These are phyloP conservation scores for Rhodophaea formosa DNA, from an alignment of 2,888 invertebrate species.

Conservation along the genomic window DNA sequence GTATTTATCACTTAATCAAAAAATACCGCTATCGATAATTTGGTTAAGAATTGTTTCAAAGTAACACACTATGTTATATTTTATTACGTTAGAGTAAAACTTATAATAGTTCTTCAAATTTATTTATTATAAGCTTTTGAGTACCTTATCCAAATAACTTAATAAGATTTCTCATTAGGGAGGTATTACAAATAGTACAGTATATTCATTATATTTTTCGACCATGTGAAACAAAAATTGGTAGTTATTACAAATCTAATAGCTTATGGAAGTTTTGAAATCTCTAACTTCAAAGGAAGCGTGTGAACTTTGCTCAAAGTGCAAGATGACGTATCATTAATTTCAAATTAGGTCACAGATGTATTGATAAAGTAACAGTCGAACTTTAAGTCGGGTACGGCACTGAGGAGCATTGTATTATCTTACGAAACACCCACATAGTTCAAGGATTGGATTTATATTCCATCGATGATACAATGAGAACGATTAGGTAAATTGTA, in stretches of 20 bases:
- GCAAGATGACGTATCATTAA: conserved; percentile 33
- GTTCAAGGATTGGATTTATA: conserved; percentile 69
- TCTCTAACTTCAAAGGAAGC: conserved; percentile 29
- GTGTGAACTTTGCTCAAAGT: conserved; percentile 37
- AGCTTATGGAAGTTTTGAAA: conserved; percentile 8
- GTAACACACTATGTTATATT: too few relatives aligned
- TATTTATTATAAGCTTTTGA: too few relatives aligned
- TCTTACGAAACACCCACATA: conserved; percentile 66
- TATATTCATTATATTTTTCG: background rate
- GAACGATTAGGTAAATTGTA: conserved; percentile 54
- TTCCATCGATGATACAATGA: conserved; percentile 54
- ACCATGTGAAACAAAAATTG: background rate
- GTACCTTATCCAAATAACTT: too few relatives aligned
- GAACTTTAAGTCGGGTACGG: conserved; percentile 51
- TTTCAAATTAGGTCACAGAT: conserved; percentile 43
- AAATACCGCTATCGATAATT: too few relatives aligned
- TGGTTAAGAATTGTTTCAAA: too few relatives aligned
- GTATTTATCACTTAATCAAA: too few relatives aligned
- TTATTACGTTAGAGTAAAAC: too few relatives aligned
- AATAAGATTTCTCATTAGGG: too few relatives aligned
- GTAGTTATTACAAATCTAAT: background rate
- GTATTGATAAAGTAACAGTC: conserved; percentile 43
- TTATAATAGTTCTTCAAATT: too few relatives aligned
- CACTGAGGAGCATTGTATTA: conserved; percentile 50
- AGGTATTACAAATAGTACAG: background rate